phyloP scores from a whole-genome alignment of 2,888 invertebrate genomes.

The Melanargia galathea region DNA sequence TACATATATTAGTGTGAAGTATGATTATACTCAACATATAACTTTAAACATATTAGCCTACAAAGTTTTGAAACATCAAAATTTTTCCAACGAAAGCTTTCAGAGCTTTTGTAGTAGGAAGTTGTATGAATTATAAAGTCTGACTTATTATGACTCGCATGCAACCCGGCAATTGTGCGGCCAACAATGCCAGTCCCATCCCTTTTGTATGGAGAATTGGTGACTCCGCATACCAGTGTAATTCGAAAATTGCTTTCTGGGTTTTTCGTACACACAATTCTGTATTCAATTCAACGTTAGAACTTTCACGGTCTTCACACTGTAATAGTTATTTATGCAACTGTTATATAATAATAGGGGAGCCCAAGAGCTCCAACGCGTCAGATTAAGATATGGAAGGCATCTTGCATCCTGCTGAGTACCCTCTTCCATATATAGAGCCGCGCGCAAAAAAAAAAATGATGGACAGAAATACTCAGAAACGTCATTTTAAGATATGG shows the following conservation, averaged over 20 bases:
- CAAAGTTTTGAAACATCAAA: slow-evolving; percentile 7
- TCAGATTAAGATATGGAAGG: too few relatives aligned
- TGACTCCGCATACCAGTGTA: slow-evolving; percentile 43
- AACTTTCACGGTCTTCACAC: neutral
- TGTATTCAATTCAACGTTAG: slow-evolving; percentile 16
- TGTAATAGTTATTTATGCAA: too few relatives aligned
- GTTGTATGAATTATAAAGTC: slow-evolving; percentile 33
- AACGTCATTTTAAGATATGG: too few relatives aligned
- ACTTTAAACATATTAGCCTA: too few relatives aligned
- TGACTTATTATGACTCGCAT: slow-evolving; percentile 27
- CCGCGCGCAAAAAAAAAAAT: too few relatives aligned
- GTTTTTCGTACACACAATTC: slow-evolving; percentile 16
- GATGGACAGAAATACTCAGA: too few relatives aligned
- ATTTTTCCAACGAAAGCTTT: slow-evolving; percentile 13
- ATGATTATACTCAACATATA: too few relatives aligned
- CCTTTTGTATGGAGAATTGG: slow-evolving; percentile 39
- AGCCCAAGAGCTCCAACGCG: too few relatives aligned
- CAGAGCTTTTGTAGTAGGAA: slow-evolving; percentile 22
- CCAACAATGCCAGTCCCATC: slow-evolving; percentile 30
- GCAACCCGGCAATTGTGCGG: slow-evolving; percentile 30
- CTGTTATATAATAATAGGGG: too few relatives aligned
- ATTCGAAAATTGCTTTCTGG: slow-evolving; percentile 38
- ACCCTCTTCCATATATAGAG: too few relatives aligned
- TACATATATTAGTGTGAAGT: too few relatives aligned
- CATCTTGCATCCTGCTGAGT: too few relatives aligned